Evolutionary conservation across 2,888 invertebrate species (phyloP).

Genomic region (Stegophylla sp.): DNA sequence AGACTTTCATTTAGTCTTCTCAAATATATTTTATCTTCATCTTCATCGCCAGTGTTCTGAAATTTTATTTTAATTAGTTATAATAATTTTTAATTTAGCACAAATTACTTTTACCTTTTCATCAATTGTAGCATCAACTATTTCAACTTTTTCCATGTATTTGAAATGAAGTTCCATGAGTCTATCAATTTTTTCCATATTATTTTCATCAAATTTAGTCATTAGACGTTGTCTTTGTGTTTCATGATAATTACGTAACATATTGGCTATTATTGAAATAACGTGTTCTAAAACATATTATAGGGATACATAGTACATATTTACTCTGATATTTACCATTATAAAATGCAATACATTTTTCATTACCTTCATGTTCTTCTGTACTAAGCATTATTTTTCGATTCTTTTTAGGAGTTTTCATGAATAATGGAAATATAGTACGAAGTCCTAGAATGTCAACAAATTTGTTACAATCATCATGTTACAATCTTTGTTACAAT

Average conservation of each 20-base stretch:
- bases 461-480: slow-evolving; percentile 96
- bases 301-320: no score
- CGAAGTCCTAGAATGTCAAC: slow-evolving; percentile 95
- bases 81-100: slow-evolving; percentile 60
- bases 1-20: slow-evolving; percentile 90
- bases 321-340: background rate
- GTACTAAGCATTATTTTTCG: slow-evolving; percentile 79
- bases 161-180: slow-evolving; percentile 96
- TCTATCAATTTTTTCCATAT: slow-evolving; percentile 96
- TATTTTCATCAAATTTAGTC: slow-evolving; percentile 96
- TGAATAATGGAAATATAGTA: slow-evolving; percentile 96
- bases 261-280: slow-evolving; percentile 88
- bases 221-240: slow-evolving; percentile 88
- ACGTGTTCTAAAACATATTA: slow-evolving; percentile 76
- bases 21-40: slow-evolving; percentile 88
- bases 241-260: slow-evolving; percentile 90
- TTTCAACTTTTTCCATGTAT: slow-evolving; percentile 90
- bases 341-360: slow-evolving; percentile 6
- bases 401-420: slow-evolving; percentile 94
- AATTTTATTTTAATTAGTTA: background rate
- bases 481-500: no score
- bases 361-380: slow-evolving; percentile 85
- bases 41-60: slow-evolving; percentile 72
- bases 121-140: slow-evolving; percentile 71
- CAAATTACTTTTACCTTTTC: slow-evolving; percentile 52